These are phyloP conservation scores for Sorex fumeus DNA, from an alignment of 2,113 vertebrate genomes.

Conservation along the genomic window DNA sequence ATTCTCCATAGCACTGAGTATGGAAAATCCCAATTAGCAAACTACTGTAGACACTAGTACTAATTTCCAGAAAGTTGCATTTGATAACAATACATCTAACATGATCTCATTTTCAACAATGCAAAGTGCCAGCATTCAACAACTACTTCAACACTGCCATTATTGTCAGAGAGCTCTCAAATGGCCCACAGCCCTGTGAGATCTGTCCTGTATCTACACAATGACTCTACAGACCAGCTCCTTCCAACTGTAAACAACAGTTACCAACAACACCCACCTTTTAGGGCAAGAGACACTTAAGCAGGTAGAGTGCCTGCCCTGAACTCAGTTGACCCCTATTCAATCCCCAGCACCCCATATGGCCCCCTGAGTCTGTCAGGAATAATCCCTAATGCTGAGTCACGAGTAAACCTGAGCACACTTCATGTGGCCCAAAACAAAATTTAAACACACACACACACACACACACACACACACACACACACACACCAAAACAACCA, in stretches of 20 bases:
- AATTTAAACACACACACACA: too few species aligned
- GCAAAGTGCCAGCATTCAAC: neutral
- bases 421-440: too few species aligned
- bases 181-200: neutral
- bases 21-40: slow-evolving; percentile 1
- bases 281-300: neutral
- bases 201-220: neutral
- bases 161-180: slow-evolving; percentile 4
- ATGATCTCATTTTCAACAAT: neutral
- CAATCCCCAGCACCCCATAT: too few species aligned
- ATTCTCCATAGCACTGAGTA: neutral
- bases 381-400: too few species aligned
- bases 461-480: too few species aligned
- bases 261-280: neutral
- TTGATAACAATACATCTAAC: neutral
- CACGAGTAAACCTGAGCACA: too few species aligned
- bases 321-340: too few species aligned
- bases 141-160: neutral
- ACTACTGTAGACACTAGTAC: neutral
- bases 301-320: too few species aligned
- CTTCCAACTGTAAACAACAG: neutral
- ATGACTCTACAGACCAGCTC: neutral
- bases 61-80: neutral
- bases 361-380: too few species aligned
- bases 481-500: too few species aligned